phyloP scores from a whole-genome alignment of 2,888 invertebrate species.

The Erebia ligea region DNA sequence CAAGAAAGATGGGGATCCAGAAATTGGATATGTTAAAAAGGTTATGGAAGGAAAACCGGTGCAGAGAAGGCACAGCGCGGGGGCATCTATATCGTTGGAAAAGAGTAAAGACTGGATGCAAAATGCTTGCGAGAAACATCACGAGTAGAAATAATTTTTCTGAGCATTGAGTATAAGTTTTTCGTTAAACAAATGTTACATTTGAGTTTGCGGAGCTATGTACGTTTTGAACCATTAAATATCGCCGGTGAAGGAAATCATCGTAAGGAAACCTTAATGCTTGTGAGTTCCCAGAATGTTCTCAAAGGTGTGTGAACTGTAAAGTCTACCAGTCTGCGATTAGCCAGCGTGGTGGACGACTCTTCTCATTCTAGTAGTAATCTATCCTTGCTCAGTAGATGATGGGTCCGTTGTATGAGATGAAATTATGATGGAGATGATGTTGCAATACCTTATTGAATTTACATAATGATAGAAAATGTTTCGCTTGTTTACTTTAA shows the following conservation, averaged over 20 bases:
- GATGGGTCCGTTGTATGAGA: no score
- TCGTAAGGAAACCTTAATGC: no score
- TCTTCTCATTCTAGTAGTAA: no score
- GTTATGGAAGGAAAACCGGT: conserved; percentile 60
- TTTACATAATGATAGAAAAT: no score
- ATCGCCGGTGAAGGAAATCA: no score
- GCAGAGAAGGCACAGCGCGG: conserved; percentile 73
- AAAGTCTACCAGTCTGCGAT: no score
- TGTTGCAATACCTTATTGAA: no score
- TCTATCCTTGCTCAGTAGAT: no score
- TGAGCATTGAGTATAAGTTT: background rate
- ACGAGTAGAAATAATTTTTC: background rate
- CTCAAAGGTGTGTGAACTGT: no score
- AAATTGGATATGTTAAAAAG: conserved; percentile 59
- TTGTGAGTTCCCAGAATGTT: no score
- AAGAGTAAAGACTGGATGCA: conserved; percentile 61
- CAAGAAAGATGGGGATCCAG: conserved; percentile 66
- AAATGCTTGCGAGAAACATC: conserved; percentile 46
- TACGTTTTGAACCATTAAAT: background rate
- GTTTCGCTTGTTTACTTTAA: background rate
- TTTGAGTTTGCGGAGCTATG: background rate
- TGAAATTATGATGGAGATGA: no score
- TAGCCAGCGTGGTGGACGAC: no score
- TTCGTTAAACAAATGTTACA: background rate
- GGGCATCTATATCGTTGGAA: conserved; percentile 67